phyloP scores from a whole-genome alignment of 2,888 invertebrate genomes.

The Lydus trimaculatus region DNA sequence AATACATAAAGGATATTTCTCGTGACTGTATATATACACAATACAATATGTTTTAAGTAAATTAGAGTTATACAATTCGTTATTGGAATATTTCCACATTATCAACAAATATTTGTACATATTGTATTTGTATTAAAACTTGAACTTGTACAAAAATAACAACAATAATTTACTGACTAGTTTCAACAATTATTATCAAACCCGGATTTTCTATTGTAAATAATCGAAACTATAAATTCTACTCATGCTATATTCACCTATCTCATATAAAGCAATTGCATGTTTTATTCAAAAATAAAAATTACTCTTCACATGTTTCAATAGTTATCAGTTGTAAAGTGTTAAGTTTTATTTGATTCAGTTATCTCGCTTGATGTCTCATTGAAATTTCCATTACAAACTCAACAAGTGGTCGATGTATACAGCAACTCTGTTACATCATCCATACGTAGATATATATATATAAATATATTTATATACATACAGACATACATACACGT shows the following conservation, averaged over 20 bases:
- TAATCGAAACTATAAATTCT: background rate
- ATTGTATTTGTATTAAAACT: constrained; percentile 2
- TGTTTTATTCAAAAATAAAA: too few species aligned
- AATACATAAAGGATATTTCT: constrained; percentile 9
- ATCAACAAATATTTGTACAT: background rate
- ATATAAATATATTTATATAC: background rate
- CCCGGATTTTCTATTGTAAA: background rate
- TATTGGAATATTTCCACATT: constrained; percentile 9
- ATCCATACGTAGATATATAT: background rate
- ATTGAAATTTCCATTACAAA: constrained; percentile 3
- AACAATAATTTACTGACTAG: background rate
- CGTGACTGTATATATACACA: constrained; percentile 7
- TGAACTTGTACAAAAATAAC: background rate
- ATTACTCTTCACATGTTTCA: background rate
- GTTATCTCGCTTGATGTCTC: constrained; percentile 9
- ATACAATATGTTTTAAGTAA: background rate
- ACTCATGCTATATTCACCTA: background rate
- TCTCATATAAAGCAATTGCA: too few species aligned
- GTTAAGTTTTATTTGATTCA: background rate
- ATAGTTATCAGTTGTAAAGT: background rate
- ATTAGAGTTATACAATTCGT: background rate
- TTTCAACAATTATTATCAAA: background rate
- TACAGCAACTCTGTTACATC: constrained; percentile 25
- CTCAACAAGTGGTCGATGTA: background rate
- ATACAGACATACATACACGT: constrained; percentile 7